Evolutionary conservation across 2,797 vertebrate genomes (phyloP), one percentile per base, ranked within the genome.

Genomic region (Pangasius mekongensis): DNA sequence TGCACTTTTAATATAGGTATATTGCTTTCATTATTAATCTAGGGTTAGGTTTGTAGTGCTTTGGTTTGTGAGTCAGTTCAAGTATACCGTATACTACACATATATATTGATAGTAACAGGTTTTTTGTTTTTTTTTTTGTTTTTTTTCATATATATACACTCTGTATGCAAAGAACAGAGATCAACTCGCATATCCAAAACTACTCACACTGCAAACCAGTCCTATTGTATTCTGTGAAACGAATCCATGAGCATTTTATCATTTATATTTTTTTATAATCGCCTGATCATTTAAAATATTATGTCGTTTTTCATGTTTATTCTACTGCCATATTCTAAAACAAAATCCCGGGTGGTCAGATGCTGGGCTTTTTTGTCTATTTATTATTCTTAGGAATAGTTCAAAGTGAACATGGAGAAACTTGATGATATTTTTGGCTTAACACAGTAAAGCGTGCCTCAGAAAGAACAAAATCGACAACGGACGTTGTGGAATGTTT

Each of bases 361-460:
- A 97, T 98, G 98, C 98, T 98, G 98, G 97, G 96, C 94, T 97
- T 97, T 98, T 98, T 98, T 84, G 96, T 97, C 97, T 98, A 98
- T 99, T 99, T 99, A 99, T 99, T 99, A 99, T 99, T 99, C 98
- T 98, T 98, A 99, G 98, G 98, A 99, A 99, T 99, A 99, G 98
- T 97, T 98, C 95, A 97, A 97, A 94, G 97, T 98, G 93, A 97
- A 98, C 97, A 94, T 97, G 94, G 96, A 97, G 96, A 98, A 98
- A 98, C 98, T 98, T 99, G 98, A 98, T 96, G 94, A 97, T 84
- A 84, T 97, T 96, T 97, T 96, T 97, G 96, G 96, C 97, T 95
- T 95, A 96, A 96, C 90, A 96, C 94, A 96, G 96, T 98, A 96
- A 98, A 95, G 96, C 95, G 96, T 95, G 96, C 97, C 97, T 97